These are phyloP conservation scores for Leguminivora glycinivorella DNA, from an alignment of 1,140 invertebrate genomes.

Conservation along the genomic window DNA sequence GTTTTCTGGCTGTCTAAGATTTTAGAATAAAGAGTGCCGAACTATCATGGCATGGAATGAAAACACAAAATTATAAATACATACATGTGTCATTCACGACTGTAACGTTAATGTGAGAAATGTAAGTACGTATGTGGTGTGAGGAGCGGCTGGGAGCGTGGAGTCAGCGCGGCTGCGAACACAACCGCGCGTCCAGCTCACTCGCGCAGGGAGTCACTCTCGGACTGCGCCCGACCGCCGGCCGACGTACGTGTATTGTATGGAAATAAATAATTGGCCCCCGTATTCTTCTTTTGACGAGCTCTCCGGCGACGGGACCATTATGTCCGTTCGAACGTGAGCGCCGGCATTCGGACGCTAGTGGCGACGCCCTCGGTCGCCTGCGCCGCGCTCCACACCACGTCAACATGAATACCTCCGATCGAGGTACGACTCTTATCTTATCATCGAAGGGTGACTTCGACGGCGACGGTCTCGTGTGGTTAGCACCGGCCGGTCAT, in stretches of 20 bases:
- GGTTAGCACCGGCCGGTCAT: conserved; percentile 34
- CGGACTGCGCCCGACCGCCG: conserved; percentile 57
- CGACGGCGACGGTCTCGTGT: conserved; percentile 31
- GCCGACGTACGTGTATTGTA: conserved; percentile 68
- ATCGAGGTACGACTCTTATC: conserved; percentile 64
- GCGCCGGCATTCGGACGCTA: conserved; percentile 71
- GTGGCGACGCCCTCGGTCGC: conserved; percentile 68
- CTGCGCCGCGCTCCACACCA: conserved; percentile 52
- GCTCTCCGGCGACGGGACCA: conserved; percentile 65
- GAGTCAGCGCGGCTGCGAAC: background rate
- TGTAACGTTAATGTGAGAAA: background rate
- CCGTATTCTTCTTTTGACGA: conserved; percentile 77
- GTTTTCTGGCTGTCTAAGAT: background rate
- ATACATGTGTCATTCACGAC: background rate
- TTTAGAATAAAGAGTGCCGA: background rate
- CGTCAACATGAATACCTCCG: conserved; percentile 68
- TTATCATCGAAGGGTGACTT: conserved; percentile 33
- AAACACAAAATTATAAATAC: background rate
- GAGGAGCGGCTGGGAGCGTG: background rate
- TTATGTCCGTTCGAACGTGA: conserved; percentile 69
- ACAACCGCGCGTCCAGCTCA: background rate
- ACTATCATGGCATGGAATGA: background rate
- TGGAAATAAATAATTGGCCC: conserved; percentile 73
- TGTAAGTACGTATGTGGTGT: background rate
- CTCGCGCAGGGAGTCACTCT: conserved; percentile 53